Conservation (phyloP, 92 coral and sea anemone genomes). For the Actinostola sp. region DNA sequence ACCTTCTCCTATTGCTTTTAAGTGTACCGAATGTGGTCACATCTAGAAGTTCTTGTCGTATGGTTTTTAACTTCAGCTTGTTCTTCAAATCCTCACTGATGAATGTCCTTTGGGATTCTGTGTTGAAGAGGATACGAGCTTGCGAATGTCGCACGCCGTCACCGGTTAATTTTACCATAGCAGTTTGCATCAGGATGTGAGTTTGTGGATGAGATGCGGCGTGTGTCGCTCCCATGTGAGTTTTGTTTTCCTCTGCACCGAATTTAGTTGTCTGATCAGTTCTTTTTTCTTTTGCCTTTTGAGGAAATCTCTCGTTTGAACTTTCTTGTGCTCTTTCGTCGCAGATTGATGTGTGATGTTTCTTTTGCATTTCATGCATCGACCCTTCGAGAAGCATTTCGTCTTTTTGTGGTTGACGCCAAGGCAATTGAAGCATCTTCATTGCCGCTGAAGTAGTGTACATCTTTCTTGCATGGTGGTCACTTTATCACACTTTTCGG, state of each 20-base stretch:
- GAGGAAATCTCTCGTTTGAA: too few relatives aligned
- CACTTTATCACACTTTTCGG: slow-evolving; percentile 4
- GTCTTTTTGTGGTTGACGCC: slow-evolving; percentile 18
- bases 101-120: slow-evolving; percentile 23
- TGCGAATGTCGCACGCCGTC: neutral
- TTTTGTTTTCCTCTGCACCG: neutral
- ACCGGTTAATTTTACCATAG: neutral
- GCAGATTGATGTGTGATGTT: slow-evolving; percentile 40
- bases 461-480: neutral
- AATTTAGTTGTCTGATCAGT: neutral
- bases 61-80: too few relatives aligned
- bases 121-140: slow-evolving; percentile 14
- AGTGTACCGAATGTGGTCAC: slow-evolving; percentile 19
- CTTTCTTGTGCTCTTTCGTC: neutral
- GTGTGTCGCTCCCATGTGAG: slow-evolving; percentile 9
- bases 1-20: slow-evolving; percentile 3
- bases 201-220: neutral
- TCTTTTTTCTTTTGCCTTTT: neutral
- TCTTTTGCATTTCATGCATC: slow-evolving; percentile 44
- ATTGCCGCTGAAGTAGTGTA: neutral
- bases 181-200: slow-evolving; percentile 23
- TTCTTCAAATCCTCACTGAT: too few relatives aligned
- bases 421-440: slow-evolving; percentile 44
- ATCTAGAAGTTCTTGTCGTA: too few relatives aligned
- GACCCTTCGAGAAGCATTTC: slow-evolving; percentile 25